Percentiles rank a stretch among this genome's conserved stretches.
phyloP scores from a whole-genome alignment of 2,797 vertebrate genomes.

The Manis crassicaudata region DNA sequence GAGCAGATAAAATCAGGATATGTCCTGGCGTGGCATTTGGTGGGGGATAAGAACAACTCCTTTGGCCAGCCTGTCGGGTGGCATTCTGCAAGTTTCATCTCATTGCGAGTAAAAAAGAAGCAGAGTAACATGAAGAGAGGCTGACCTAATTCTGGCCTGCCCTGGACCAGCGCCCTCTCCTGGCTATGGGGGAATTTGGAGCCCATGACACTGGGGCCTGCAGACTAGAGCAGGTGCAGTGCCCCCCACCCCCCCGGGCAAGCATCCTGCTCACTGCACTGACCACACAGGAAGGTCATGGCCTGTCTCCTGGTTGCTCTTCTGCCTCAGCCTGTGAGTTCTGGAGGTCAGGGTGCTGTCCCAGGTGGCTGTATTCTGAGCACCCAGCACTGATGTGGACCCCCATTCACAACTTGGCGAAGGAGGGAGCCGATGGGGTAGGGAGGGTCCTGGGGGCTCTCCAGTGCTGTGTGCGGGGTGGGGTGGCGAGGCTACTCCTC shows the following conservation, averaged over 20 bases:
- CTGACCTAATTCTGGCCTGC: not conserved
- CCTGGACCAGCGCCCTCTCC: not conserved
- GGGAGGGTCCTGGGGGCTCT: too few relatives aligned
- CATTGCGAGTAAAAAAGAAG: not conserved
- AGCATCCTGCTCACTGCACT: not conserved
- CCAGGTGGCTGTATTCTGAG: not conserved
- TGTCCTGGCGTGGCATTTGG: not conserved
- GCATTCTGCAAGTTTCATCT: not conserved
- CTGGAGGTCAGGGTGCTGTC: not conserved
- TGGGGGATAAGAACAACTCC: not conserved
- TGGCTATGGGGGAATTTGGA: not conserved
- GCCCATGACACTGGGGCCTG: not conserved
- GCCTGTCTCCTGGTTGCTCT: not conserved
- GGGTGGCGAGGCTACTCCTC: rapidly evolving
- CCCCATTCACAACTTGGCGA: not conserved
- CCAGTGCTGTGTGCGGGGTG: rapidly evolving
- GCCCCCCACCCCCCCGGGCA: too few relatives aligned
- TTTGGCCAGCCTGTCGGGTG: not conserved
- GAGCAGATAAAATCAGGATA: not conserved
- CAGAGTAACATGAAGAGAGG: not conserved
- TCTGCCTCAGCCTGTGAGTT: not conserved
- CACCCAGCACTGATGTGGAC: not conserved
- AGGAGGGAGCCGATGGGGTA: rapidly evolving
- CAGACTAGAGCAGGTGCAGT: rapidly evolving
- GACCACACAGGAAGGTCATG: not conserved